Evolutionary conservation across 2,888 invertebrate genomes (phyloP).

Genomic region (Dryobota labecula): DNA sequence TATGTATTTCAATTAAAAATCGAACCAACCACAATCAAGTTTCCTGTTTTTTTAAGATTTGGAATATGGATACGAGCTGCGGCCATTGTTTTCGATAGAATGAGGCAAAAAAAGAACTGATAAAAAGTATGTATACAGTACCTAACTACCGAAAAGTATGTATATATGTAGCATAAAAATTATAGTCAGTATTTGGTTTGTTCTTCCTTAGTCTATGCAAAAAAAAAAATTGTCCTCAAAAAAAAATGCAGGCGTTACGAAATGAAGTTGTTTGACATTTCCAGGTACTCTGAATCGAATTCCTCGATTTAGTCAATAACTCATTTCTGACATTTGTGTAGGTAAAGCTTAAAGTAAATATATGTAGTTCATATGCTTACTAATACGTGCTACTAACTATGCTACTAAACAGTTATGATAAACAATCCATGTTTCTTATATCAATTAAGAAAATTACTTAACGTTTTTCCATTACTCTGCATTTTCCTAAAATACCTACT

Average conservation of each 20-base stretch:
- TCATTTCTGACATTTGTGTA: background rate
- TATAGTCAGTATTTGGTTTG: too few species aligned
- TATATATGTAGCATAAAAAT: too few species aligned
- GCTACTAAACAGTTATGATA: too few species aligned
- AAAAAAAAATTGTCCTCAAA: background rate
- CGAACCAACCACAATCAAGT: constrained; percentile 30
- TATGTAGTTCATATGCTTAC: background rate
- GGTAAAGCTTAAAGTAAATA: background rate
- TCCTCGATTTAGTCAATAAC: background rate
- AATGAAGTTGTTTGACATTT: background rate
- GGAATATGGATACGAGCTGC: constrained; percentile 5
- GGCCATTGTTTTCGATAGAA: constrained; percentile 30
- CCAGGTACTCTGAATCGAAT: background rate
- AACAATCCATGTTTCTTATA: background rate
- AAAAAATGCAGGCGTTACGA: background rate
- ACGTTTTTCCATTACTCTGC: background rate
- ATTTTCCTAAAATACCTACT: background rate
- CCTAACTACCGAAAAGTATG: background rate
- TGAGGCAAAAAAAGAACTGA: constrained; percentile 15
- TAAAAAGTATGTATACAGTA: background rate
- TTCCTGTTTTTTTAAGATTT: constrained; percentile 56
- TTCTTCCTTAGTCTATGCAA: background rate
- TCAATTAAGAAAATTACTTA: background rate
- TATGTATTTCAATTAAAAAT: constrained; percentile 43
- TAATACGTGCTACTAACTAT: too few species aligned